phyloP scores from a whole-genome alignment of 2,888 invertebrate species.

The Dicranocentrus wangi region DNA sequence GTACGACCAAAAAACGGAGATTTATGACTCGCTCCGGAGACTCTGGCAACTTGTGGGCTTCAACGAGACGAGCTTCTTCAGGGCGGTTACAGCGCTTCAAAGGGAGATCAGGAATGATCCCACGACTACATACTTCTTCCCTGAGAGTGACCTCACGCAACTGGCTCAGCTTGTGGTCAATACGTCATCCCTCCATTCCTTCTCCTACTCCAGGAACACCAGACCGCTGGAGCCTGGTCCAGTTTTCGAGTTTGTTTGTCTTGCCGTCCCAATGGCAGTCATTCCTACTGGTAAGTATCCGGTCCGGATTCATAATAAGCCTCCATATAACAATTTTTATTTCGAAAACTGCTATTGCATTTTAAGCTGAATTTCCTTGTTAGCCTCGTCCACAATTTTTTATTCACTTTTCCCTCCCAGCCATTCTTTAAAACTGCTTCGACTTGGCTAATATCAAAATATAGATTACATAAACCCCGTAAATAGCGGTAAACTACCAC shows the following conservation, averaged over 20 bases:
- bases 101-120: slow-evolving; percentile 68
- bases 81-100: slow-evolving; percentile 64
- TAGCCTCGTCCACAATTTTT: not conserved
- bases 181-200: slow-evolving; percentile 51
- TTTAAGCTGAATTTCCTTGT: too few relatives aligned
- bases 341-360: too few relatives aligned
- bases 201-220: slow-evolving; percentile 33
- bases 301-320: too few relatives aligned
- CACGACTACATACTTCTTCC: slow-evolving; percentile 68
- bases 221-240: slow-evolving; percentile 68
- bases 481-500: slow-evolving; percentile 5
- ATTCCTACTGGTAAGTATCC: slow-evolving; percentile 72
- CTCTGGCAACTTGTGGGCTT: slow-evolving; percentile 71
- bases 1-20: slow-evolving; percentile 72
- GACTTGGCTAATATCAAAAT: slow-evolving; percentile 5
- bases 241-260: slow-evolving; percentile 71
- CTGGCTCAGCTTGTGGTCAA: slow-evolving; percentile 68
- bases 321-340: too few relatives aligned
- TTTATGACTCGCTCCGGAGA: slow-evolving; percentile 69
- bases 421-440: too few relatives aligned
- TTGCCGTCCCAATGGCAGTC: slow-evolving; percentile 71
- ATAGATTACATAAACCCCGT: slow-evolving; percentile 17
- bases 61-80: slow-evolving; percentile 70
- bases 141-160: slow-evolving; percentile 64
- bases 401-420: not conserved